phyloP scores from a whole-genome alignment of 2,888 invertebrate species.

The Dasypolia templi region DNA sequence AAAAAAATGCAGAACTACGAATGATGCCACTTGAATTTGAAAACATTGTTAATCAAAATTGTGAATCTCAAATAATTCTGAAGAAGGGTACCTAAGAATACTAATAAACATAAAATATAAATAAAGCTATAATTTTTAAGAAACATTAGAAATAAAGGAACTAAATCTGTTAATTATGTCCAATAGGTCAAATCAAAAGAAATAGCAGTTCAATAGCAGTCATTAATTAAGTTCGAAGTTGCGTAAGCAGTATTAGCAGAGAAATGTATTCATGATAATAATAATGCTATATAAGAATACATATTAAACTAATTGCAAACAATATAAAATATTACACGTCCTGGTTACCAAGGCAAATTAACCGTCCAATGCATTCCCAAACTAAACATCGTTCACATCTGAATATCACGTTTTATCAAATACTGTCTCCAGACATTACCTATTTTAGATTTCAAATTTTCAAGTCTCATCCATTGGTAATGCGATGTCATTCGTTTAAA shows the following conservation, averaged over 20 bases:
- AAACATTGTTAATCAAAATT: slow-evolving; percentile 18
- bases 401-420: slow-evolving; percentile 71
- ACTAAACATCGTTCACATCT: slow-evolving; percentile 35
- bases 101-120: background rate
- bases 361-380: slow-evolving; percentile 51
- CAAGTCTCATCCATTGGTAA: slow-evolving; percentile 88
- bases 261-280: slow-evolving; percentile 14
- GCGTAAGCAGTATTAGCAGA: slow-evolving; percentile 17
- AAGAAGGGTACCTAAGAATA: background rate
- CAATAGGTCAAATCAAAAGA: slow-evolving; percentile 17
- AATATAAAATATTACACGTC: background rate
- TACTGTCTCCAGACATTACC: slow-evolving; percentile 82
- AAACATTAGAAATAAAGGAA: slow-evolving; percentile 2
- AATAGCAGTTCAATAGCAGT: slow-evolving; percentile 7
- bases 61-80: background rate
- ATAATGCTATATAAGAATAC: background rate
- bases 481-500: slow-evolving; percentile 87
- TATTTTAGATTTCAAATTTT: slow-evolving; percentile 88
- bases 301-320: slow-evolving; percentile 1
- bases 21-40: slow-evolving; percentile 12
- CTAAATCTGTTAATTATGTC: slow-evolving; percentile 1
- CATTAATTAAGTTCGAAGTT: background rate
- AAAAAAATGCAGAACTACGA: slow-evolving; percentile 10
- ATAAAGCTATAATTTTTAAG: background rate
- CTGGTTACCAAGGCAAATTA: slow-evolving; percentile 2